phyloP scores from a whole-genome alignment of 2,888 invertebrate genomes.

The Macropis europaea region DNA sequence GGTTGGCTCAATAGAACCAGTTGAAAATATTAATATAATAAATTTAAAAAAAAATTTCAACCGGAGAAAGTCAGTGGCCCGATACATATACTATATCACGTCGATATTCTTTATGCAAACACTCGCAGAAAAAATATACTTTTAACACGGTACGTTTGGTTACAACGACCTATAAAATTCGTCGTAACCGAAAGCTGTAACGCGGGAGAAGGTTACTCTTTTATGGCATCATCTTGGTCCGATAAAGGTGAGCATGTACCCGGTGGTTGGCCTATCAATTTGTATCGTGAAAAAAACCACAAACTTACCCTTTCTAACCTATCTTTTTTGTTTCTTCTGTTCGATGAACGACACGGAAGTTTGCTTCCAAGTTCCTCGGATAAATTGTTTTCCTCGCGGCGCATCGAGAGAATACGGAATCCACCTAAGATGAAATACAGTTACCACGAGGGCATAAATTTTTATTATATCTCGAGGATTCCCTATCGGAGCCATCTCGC shows the following conservation, averaged over 20 bases:
- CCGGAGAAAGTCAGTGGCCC: too few relatives aligned
- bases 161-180: background rate
- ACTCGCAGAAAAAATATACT: background rate
- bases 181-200: constrained; percentile 7
- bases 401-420: constrained; percentile 35
- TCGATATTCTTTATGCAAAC: background rate
- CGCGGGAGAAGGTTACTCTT: constrained; percentile 1
- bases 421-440: constrained; percentile 35
- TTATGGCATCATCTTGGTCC: constrained; percentile 8
- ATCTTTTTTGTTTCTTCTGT: constrained; percentile 1
- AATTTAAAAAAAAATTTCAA: too few relatives aligned
- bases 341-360: background rate
- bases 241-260: constrained; percentile 32
- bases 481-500: constrained; percentile 2
- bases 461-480: constrained; percentile 33
- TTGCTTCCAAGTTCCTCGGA: constrained; percentile 29
- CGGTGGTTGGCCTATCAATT: constrained; percentile 32
- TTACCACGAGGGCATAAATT: constrained; percentile 30
- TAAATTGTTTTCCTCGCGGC: constrained; percentile 50
- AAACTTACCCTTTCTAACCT: background rate
- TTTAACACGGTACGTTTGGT: constrained; percentile 6
- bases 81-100: too few relatives aligned
- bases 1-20: too few relatives aligned
- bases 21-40: too few relatives aligned
- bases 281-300: constrained; percentile 14